A percentile compares a stretch with the other conserved stretches of the same genome.
Evolutionary conservation across 2,113 vertebrate genomes (phyloP).

Genomic region (Excalfactoria chinensis): DNA sequence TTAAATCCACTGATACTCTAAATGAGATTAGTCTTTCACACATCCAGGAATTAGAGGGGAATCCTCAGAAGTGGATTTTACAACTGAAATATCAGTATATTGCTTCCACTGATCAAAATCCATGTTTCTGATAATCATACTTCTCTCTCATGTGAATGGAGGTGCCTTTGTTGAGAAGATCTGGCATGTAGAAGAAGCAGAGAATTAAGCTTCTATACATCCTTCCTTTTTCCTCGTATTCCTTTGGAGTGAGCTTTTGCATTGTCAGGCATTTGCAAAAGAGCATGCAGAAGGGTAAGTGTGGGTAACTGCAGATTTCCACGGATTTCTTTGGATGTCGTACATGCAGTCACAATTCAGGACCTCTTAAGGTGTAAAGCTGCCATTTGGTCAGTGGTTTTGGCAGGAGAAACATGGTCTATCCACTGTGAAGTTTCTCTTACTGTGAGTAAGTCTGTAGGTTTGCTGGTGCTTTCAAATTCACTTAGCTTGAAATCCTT

Average conservation of each 20-base stretch:
- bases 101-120: background rate
- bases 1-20: constrained; percentile 30
- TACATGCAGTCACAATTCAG: background rate
- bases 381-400: fast-evolving
- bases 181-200: background rate
- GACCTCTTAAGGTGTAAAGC: background rate
- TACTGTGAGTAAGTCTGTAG: background rate
- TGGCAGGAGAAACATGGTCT: background rate
- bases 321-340: fast-evolving
- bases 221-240: background rate
- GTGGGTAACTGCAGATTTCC: background rate
- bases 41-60: background rate
- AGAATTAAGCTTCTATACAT: background rate
- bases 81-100: background rate
- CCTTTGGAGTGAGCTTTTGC: background rate
- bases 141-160: background rate
- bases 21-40: constrained; percentile 30
- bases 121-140: background rate
- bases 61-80: background rate
- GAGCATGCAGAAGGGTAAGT: background rate
- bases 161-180: background rate
- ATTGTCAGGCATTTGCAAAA: background rate
- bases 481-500: background rate
- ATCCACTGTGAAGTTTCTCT: background rate
- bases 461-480: background rate